A percentile compares a stretch with the other conserved stretches of the same genome.
Conservation (phyloP, 2,888 invertebrate genomes). For the Calliphora vomitoria region DNA sequence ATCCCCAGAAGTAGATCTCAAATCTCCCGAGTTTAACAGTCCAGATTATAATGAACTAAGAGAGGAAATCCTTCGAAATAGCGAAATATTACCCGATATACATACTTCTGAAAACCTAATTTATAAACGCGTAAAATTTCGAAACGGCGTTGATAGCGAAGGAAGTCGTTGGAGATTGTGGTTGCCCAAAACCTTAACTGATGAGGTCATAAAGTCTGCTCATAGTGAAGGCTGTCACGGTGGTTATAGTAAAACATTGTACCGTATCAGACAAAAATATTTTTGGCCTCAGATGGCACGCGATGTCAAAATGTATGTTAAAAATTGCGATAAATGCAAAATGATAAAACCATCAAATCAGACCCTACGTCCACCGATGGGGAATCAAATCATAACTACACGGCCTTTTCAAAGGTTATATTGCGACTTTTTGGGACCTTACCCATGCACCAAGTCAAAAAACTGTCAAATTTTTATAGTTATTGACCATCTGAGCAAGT, state of each 20-base stretch:
- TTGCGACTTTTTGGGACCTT: too few relatives aligned
- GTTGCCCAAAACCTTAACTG: slow-evolving; percentile 11
- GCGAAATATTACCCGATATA: neutral
- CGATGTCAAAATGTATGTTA: neutral
- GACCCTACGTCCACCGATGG: slow-evolving; percentile 3
- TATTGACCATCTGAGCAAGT: too few relatives aligned
- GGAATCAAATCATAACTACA: neutral
- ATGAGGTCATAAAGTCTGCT: neutral
- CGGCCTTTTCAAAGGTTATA: neutral
- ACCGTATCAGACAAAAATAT: neutral
- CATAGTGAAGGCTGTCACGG: slow-evolving; percentile 18
- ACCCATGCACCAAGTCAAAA: too few relatives aligned
- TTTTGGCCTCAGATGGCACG: slow-evolving; percentile 13
- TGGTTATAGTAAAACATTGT: neutral
- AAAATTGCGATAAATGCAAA: neutral
- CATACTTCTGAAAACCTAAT: neutral
- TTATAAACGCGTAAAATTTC: neutral
- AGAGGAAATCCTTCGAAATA: neutral
- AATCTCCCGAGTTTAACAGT: neutral
- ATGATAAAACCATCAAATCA: neutral
- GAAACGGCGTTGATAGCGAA: neutral
- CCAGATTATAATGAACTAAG: neutral
- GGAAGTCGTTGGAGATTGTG: slow-evolving; percentile 21
- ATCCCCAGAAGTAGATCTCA: neutral
- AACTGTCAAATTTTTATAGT: too few relatives aligned